A percentile compares a stretch with the other conserved stretches of the same genome.
These are phyloP conservation scores for Lacerta agilis DNA, from an alignment of 2,797 vertebrate species.

Conservation along the genomic window DNA sequence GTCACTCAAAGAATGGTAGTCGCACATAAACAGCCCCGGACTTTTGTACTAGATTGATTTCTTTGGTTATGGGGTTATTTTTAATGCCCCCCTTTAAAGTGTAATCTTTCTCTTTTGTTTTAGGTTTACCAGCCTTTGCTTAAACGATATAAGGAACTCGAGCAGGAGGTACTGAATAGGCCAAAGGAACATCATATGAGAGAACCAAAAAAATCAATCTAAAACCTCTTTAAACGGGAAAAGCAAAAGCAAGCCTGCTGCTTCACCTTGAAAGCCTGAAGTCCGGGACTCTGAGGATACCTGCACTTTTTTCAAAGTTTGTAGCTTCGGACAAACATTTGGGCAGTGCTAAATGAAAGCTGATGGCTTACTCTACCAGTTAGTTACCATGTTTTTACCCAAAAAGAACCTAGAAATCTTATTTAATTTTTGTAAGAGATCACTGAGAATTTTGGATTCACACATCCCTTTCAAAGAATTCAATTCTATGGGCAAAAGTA, in stretches of 20 bases:
- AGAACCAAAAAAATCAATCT: slow-evolving; percentile 54
- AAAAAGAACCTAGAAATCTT: neutral
- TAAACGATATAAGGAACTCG: slow-evolving; percentile 80
- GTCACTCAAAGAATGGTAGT: too few species aligned
- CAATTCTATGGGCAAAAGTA: neutral
- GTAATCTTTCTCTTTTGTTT: slow-evolving; percentile 45
- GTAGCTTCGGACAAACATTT: neutral
- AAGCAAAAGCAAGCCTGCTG: slow-evolving; percentile 37
- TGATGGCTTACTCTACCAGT: neutral
- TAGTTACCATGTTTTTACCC: neutral
- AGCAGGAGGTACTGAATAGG: slow-evolving; percentile 78
- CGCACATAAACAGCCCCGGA: too few species aligned
- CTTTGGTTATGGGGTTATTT: slow-evolving; percentile 17
- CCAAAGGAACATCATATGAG: slow-evolving; percentile 43
- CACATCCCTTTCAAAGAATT: neutral
- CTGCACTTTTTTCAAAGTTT: neutral
- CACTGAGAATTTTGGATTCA: neutral
- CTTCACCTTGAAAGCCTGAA: neutral
- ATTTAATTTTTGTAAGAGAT: neutral
- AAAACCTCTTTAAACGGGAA: slow-evolving; percentile 23
- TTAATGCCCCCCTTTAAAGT: slow-evolving; percentile 19
- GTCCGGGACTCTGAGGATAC: neutral
- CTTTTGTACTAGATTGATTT: too few species aligned
- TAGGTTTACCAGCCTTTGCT: slow-evolving; percentile 83
- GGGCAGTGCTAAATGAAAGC: neutral